phyloP scores from a whole-genome alignment of 2,797 vertebrate species.

The Myotis vivesi region DNA sequence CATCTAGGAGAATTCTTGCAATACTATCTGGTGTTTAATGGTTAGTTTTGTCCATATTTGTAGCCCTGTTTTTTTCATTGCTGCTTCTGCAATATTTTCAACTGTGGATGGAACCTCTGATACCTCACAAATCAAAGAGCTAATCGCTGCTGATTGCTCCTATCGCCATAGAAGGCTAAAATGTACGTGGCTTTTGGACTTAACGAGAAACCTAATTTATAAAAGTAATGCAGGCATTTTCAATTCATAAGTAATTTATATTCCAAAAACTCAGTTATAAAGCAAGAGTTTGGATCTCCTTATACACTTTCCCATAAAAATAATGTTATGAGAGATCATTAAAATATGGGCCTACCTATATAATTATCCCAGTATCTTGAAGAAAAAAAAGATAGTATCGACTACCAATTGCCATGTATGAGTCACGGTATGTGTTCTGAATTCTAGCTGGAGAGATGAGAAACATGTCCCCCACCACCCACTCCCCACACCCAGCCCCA shows the following conservation, averaged over 20 bases:
- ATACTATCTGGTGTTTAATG: background rate
- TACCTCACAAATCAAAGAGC: background rate
- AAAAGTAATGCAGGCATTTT: background rate
- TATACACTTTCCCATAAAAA: background rate
- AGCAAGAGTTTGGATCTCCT: background rate
- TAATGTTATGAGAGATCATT: background rate
- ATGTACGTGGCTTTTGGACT: background rate
- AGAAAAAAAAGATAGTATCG: background rate
- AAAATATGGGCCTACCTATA: background rate
- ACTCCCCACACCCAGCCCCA: too few relatives aligned
- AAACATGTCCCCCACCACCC: background rate
- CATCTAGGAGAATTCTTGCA: background rate
- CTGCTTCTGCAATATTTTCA: slow-evolving; percentile 16
- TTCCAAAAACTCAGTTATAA: background rate
- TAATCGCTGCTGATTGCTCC: background rate
- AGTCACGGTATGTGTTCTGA: background rate
- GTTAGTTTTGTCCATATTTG: background rate
- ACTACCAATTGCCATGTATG: background rate
- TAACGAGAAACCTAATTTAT: slow-evolving; percentile 2
- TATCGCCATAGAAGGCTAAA: background rate
- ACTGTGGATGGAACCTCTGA: background rate
- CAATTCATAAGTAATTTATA: background rate
- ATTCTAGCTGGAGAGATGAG: background rate
- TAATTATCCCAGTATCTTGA: background rate
- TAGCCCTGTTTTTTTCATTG: background rate